These are phyloP conservation scores for Chaetops frenatus DNA, from an alignment of 2,113 vertebrate genomes.

Conservation along the genomic window DNA sequence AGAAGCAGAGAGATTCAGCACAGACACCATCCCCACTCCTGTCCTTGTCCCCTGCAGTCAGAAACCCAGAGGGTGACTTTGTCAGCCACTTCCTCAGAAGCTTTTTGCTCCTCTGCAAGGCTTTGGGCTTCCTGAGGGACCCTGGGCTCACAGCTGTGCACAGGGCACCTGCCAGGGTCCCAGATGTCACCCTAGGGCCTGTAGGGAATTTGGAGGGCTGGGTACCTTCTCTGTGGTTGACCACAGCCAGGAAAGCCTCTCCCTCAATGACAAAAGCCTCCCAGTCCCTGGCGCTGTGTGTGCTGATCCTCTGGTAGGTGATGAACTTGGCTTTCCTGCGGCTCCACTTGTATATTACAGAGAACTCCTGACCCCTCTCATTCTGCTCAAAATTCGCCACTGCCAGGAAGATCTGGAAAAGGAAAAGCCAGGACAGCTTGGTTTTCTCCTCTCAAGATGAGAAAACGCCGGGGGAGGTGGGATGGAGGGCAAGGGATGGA, in stretches of 20 bases:
- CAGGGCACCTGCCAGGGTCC: background rate
- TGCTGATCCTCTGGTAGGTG: slow-evolving; percentile 81
- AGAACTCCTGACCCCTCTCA: slow-evolving; percentile 74
- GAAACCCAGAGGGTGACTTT: background rate
- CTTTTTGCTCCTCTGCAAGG: background rate
- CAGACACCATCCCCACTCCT: fast-evolving
- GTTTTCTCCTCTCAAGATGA: background rate
- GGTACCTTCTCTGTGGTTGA: slow-evolving; percentile 92
- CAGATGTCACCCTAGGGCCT: fast-evolving
- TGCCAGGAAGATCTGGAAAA: slow-evolving; percentile 82
- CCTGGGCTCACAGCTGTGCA: fast-evolving
- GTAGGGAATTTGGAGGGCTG: background rate
- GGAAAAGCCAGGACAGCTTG: background rate
- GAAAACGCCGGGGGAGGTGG: background rate
- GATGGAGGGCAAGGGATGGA: background rate
- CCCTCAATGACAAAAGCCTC: slow-evolving; percentile 86
- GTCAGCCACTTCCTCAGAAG: background rate
- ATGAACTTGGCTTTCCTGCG: slow-evolving; percentile 79
- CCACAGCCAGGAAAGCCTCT: slow-evolving; percentile 88
- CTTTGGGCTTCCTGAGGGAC: fast-evolving
- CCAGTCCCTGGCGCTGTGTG: slow-evolving; percentile 91
- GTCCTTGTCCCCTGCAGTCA: background rate
- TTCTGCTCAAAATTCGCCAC: slow-evolving; percentile 84
- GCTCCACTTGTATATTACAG: slow-evolving; percentile 94
- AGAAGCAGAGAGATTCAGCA: background rate